Conservation (phyloP, 2,888 invertebrate genomes). For the Gonocerus acuteangulatus region DNA sequence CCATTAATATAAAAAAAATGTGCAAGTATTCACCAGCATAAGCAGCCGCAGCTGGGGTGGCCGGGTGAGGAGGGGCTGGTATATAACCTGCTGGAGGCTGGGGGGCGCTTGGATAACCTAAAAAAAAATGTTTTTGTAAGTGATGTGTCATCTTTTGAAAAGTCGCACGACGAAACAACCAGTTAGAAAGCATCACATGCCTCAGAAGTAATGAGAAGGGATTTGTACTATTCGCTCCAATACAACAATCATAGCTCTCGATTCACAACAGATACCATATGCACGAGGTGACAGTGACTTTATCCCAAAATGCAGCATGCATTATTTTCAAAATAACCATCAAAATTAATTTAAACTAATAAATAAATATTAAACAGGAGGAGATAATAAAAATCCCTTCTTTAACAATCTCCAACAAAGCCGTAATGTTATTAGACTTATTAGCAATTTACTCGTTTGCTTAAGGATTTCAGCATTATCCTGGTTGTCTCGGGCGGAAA, state of each 20-base stretch:
- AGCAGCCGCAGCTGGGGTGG: constrained; percentile 44
- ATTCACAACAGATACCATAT: constrained; percentile 7
- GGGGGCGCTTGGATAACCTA: constrained; percentile 52
- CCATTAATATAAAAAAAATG: no score
- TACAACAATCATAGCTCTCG: neutral
- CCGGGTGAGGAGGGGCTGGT: constrained; percentile 58
- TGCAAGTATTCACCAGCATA: constrained; percentile 33
- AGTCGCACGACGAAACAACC: constrained; percentile 17
- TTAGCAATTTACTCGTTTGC: constrained; percentile 19
- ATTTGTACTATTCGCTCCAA: constrained; percentile 13
- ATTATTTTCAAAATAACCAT: neutral
- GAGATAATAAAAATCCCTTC: constrained; percentile 24
- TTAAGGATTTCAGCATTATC: constrained; percentile 15
- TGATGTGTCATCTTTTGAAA: neutral
- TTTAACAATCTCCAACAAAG: constrained; percentile 5
- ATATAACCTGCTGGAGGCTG: constrained; percentile 52
- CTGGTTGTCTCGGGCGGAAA: constrained; percentile 21
- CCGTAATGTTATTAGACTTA: constrained; percentile 14
- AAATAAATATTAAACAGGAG: neutral
- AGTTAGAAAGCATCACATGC: constrained; percentile 19
- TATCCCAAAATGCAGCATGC: constrained; percentile 23
- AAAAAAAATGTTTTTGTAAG: neutral
- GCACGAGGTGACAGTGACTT: constrained; percentile 15
- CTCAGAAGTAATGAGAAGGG: constrained; percentile 16
- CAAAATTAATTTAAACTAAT: neutral